These are phyloP conservation scores for Lepus oiostolus DNA, from an alignment of 2,797 vertebrate species.

Conservation along the genomic window DNA sequence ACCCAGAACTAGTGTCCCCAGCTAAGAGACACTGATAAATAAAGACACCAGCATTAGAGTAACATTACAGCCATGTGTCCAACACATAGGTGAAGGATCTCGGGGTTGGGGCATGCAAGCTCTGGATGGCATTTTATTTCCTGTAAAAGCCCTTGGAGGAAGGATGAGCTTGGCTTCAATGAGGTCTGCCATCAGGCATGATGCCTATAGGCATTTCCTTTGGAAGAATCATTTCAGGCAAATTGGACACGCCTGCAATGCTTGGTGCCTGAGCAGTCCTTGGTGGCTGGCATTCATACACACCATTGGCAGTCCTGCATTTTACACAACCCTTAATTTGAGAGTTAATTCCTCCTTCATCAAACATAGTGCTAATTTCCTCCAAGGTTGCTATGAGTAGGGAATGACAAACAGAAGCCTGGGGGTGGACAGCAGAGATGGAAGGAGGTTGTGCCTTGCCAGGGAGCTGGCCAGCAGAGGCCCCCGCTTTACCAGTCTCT, in stretches of 20 bases:
- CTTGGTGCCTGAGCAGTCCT: background rate
- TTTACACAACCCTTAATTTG: background rate
- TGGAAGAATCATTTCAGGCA: background rate
- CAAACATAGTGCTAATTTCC: background rate
- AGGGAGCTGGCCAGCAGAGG: background rate
- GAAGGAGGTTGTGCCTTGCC: background rate
- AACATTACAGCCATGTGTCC: background rate
- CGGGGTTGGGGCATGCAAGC: background rate
- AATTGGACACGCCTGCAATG: background rate
- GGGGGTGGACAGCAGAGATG: background rate
- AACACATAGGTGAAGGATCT: constrained; percentile 10
- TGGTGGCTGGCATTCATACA: background rate
- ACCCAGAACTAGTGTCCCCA: background rate
- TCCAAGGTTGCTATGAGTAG: background rate
- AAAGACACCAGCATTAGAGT: constrained; percentile 59
- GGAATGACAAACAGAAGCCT: background rate
- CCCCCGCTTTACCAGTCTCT: background rate
- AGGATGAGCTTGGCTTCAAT: constrained; percentile 5
- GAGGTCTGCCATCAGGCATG: background rate
- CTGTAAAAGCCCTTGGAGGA: background rate
- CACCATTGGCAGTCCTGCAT: background rate
- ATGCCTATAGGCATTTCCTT: background rate
- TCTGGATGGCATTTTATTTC: constrained; percentile 37
- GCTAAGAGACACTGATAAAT: constrained; percentile 45
- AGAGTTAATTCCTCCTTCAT: constrained; percentile 1